Conservation (phyloP, 2,888 invertebrate species). For the Amphimallon solstitiale region DNA sequence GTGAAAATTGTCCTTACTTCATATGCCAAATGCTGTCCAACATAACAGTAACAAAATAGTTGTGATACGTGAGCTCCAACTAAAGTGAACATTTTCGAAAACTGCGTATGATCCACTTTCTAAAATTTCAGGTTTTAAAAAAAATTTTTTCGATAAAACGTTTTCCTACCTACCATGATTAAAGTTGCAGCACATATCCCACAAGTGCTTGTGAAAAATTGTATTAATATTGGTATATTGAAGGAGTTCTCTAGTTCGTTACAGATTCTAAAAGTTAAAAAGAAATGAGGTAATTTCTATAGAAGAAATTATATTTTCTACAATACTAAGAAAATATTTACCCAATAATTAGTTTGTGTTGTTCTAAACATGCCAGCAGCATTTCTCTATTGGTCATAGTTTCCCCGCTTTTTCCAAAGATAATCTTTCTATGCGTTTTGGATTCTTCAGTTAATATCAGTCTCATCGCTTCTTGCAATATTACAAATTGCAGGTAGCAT, state of each 20-base stretch:
- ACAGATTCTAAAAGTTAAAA: conserved; percentile 38
- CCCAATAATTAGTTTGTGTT: conserved; percentile 43
- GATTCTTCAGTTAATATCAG: conserved; percentile 12
- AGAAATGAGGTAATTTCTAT: no score
- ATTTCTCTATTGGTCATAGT: conserved; percentile 32
- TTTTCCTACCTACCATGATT: conserved; percentile 21
- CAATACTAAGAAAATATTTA: no score
- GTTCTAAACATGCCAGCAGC: conserved; percentile 40
- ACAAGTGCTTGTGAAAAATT: conserved; percentile 40
- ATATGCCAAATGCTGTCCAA: conserved; percentile 25
- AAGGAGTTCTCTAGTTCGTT: conserved; percentile 42
- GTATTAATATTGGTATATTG: conserved; percentile 39
- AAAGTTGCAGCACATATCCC: conserved; percentile 44
- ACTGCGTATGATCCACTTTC: conserved; percentile 16
- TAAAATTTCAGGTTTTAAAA: background rate
- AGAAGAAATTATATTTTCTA: no score
- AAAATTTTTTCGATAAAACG: background rate
- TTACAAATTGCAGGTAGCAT: conserved; percentile 26
- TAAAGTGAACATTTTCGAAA: conserved; percentile 15
- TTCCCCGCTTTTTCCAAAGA: conserved; percentile 17
- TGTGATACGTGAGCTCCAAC: conserved; percentile 30
- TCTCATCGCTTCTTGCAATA: conserved; percentile 42
- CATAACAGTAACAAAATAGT: conserved; percentile 34
- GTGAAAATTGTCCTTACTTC: no score
- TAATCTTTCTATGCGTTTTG: background rate